Conservation (phyloP, 2,113 vertebrate species). For the Leucoraja erinaceus region DNA sequence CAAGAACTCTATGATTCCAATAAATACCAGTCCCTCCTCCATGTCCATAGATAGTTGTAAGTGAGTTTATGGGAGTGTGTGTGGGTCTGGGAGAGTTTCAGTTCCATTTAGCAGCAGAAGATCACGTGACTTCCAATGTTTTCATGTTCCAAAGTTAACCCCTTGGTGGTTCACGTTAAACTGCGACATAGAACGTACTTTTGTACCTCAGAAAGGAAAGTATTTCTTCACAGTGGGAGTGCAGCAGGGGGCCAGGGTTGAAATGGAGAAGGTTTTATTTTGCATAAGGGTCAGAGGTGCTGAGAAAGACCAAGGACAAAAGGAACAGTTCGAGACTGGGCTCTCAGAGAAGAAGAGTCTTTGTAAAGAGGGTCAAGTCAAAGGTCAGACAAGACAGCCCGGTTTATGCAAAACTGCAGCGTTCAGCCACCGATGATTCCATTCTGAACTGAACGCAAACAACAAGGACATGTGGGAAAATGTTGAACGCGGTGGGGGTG, state of each 20-base stretch:
- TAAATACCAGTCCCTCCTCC: background rate
- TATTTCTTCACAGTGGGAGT: background rate
- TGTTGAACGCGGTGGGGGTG: background rate
- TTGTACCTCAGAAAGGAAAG: background rate
- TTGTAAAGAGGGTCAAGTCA: constrained; percentile 33
- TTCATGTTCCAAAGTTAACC: background rate
- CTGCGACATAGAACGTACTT: background rate
- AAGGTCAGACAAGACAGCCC: constrained; percentile 7
- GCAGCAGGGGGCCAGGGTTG: background rate
- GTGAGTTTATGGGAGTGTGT: background rate
- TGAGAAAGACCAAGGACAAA: constrained; percentile 33
- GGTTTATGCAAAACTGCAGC: constrained; percentile 23
- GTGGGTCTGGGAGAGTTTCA: background rate
- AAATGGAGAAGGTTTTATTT: background rate
- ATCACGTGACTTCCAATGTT: background rate
- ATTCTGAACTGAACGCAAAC: background rate
- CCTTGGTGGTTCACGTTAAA: background rate
- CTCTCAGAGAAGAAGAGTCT: constrained; percentile 4
- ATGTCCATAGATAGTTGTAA: background rate
- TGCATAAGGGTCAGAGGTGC: constrained; percentile 36
- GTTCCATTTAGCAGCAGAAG: background rate
- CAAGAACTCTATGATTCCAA: too few species aligned
- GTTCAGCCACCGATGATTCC: background rate
- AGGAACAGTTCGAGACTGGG: background rate
- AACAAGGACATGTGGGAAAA: constrained; percentile 36